A percentile compares a stretch with the other conserved stretches of the same genome.
Conservation (phyloP, 2,113 vertebrate genomes). For the Colaptes auratus region DNA sequence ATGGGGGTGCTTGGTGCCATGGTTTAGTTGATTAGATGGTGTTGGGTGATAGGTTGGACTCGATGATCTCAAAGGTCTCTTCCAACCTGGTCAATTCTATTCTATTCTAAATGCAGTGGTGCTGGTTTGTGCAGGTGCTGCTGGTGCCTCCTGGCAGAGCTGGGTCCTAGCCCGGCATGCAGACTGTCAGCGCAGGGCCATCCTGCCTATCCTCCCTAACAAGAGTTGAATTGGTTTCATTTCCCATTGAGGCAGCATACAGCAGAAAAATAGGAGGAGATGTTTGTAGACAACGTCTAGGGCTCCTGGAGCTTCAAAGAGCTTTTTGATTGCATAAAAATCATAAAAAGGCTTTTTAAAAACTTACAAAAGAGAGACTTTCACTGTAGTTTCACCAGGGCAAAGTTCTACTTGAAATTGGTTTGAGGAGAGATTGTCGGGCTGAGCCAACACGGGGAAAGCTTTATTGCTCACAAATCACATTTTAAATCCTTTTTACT, state of each 20-base stretch:
- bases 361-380: slow-evolving; percentile 8
- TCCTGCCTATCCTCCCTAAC: background rate
- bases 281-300: slow-evolving; percentile 41
- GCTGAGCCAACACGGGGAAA: background rate
- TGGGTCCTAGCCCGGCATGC: background rate
- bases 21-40: too few relatives aligned
- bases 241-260: slow-evolving; percentile 8
- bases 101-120: background rate
- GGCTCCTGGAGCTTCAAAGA: slow-evolving; percentile 54
- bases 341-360: slow-evolving; percentile 54
- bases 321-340: slow-evolving; percentile 44
- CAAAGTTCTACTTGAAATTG: slow-evolving; percentile 34
- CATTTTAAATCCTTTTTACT: background rate
- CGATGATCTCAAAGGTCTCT: too few relatives aligned
- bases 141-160: background rate
- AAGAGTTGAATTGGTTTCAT: background rate
- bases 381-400: background rate
- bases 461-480: background rate
- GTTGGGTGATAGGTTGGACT: too few relatives aligned
- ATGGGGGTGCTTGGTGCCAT: too few relatives aligned
- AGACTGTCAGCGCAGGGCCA: background rate
- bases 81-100: too few relatives aligned
- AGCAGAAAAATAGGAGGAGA: slow-evolving; percentile 52
- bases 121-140: background rate
- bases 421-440: background rate